A percentile compares a stretch with the other conserved stretches of the same genome.
phyloP scores from a whole-genome alignment of 2,113 vertebrate species.

The Clarias gariepinus region DNA sequence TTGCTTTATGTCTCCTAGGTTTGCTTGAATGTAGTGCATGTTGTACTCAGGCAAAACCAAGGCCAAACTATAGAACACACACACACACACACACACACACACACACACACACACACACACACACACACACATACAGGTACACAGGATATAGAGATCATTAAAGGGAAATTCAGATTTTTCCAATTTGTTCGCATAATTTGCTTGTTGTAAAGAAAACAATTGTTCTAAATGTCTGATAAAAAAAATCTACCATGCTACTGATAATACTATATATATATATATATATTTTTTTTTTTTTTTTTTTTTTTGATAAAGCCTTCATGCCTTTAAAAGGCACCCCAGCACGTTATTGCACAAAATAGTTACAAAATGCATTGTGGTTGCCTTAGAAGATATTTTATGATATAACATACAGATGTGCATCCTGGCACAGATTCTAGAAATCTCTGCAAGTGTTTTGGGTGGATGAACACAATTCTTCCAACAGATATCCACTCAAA shows the following conservation, averaged over 20 bases:
- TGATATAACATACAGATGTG: conserved; percentile 32
- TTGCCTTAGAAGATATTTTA: conserved; percentile 24
- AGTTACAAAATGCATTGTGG: conserved; percentile 20
- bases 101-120: conserved; percentile 66
- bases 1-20: conserved; percentile 87
- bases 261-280: too few species aligned
- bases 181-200: background rate
- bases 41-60: conserved; percentile 95
- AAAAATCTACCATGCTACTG: too few species aligned
- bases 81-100: conserved; percentile 56
- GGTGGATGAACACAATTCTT: background rate
- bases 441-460: background rate
- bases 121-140: conserved; percentile 60
- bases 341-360: conserved; percentile 14
- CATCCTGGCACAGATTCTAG: background rate
- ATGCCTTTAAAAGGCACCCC: background rate
- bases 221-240: too few species aligned
- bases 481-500: background rate
- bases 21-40: conserved; percentile 96
- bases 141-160: conserved; percentile 14
- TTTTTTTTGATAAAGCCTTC: background rate
- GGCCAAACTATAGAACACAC: conserved; percentile 86
- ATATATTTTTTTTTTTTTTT: too few species aligned
- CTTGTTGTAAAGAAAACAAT: background rate
- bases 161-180: conserved; percentile 39